Evolutionary conservation across 2,888 invertebrate species (phyloP), one percentile per base, ranked within the genome.

Genomic region (Chelonus formosanus): DNA sequence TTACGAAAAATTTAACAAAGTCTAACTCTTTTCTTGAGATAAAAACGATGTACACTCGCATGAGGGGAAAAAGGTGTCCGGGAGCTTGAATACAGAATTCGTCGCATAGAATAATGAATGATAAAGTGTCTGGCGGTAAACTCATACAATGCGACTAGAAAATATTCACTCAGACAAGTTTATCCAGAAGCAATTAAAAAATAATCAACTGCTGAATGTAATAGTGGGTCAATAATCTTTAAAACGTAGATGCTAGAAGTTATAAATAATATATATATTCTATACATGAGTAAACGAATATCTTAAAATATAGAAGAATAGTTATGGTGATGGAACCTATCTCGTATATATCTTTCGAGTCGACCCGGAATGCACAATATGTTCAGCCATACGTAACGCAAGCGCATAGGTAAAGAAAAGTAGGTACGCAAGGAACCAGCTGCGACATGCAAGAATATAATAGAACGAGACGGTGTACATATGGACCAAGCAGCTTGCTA

Each of bases 391-490:
- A 63, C 55, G 47, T 45, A 67, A 63, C 43, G 36, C 50, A 59
- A 53, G 56, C 45, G 50, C 35, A 47, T 55, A 67, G 35, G 50
- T 45, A 36, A 31, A 53, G 47, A 55, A 54, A 32, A 63, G 56
- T 63, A 67, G 58, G 71, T 63, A 69, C 63, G 62, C 68, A 69
- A 67, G 71, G 72, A 56, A 73, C 72, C 76, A 76, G 75, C 77
- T 78, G 78, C 75, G 67, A 67, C 68, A 67, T 71, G 67, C 44
- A 67, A 69, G 74, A 76, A 78, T 40, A 40, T 76, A 78, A 78
- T 78, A 71, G 73, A 71, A 70, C 70, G 69, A 71, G 67, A 70
- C 72, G 65, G 47, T 36, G 71, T 70, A 70, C 66, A 67, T 69
- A 71, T 65, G 66, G 67, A 68, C 59, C 67, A 10, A 69, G 57